phyloP scores from a whole-genome alignment of 2,888 invertebrate genomes.

The Polydrusus pterygomalis region DNA sequence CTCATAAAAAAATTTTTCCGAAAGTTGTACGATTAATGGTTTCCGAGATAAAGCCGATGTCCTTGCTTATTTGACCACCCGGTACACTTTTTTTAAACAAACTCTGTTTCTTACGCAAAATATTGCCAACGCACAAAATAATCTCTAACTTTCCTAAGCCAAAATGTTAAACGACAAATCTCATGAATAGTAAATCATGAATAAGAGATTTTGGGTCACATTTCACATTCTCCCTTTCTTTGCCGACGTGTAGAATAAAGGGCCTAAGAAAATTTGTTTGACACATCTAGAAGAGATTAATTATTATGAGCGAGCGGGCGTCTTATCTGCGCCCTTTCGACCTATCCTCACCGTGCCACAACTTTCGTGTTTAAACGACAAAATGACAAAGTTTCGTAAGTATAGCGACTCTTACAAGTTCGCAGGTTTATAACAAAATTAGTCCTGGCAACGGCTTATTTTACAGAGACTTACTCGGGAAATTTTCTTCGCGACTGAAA shows the following conservation, averaged over 20 bases:
- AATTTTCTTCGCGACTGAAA: too few relatives aligned
- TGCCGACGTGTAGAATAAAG: conserved; percentile 38
- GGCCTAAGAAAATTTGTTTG: conserved; percentile 51
- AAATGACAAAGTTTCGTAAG: conserved; percentile 54
- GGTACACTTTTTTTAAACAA: neutral
- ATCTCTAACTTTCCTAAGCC: conserved; percentile 41
- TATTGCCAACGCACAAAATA: conserved; percentile 35
- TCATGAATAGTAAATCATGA: conserved; percentile 52
- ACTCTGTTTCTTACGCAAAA: conserved; percentile 5
- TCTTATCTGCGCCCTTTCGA: conserved; percentile 50
- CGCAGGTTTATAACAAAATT: conserved; percentile 51
- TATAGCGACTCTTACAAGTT: conserved; percentile 40
- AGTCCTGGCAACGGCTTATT: conserved; percentile 42
- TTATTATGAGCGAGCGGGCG: conserved; percentile 49
- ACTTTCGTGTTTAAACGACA: conserved; percentile 54
- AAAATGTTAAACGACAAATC: conserved; percentile 52
- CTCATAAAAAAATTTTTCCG: too few relatives aligned
- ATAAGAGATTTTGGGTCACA: conserved; percentile 51
- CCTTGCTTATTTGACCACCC: too few relatives aligned
- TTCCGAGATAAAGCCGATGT: too few relatives aligned
- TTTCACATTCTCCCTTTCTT: conserved; percentile 38
- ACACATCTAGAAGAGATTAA: conserved; percentile 55
- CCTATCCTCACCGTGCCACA: conserved; percentile 41
- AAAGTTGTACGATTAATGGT: too few relatives aligned
- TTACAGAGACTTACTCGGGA: conserved; percentile 28